Conservation (phyloP, 1,140 invertebrate species). For the Macrostomum lignano region DNA sequence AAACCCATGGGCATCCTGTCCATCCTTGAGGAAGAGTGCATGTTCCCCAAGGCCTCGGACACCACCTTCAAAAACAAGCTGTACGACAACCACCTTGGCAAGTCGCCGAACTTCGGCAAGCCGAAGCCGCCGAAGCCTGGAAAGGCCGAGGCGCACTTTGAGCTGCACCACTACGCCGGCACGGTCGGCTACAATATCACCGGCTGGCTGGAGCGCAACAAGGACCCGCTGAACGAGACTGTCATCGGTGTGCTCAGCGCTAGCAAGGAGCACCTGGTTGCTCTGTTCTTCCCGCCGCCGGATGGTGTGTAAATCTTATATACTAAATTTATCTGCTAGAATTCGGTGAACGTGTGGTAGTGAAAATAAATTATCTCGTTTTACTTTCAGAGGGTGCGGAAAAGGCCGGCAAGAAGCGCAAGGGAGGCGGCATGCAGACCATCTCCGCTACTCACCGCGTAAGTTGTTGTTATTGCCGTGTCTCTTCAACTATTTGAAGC, state of each 20-base stretch:
- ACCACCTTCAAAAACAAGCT: conserved; percentile 84
- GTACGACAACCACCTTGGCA: conserved; percentile 90
- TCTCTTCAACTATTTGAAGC: too few relatives aligned
- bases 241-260: conserved; percentile 84
- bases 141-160: conserved; percentile 73
- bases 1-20: conserved; percentile 99
- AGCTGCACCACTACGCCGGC: conserved; percentile 92
- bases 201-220: conserved; percentile 97
- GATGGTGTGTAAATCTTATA: conserved; percentile 6
- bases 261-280: conserved; percentile 47
- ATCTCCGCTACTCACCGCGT: conserved; percentile 57
- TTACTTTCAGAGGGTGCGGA: conserved; percentile 8
- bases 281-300: conserved; percentile 4
- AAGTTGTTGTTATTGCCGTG: too few relatives aligned
- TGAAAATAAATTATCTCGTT: background rate
- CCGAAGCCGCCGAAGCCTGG: conserved; percentile 84
- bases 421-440: conserved; percentile 79
- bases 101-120: conserved; percentile 81
- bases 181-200: conserved; percentile 79
- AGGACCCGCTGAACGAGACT: conserved; percentile 94
- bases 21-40: conserved; percentile 99
- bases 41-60: conserved; percentile 98
- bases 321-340: conserved; percentile 3
- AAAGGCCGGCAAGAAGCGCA: conserved; percentile 50
- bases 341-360: background rate